Evolutionary conservation across 1,140 invertebrate genomes (phyloP).

Genomic region (Forficula auricularia): DNA sequence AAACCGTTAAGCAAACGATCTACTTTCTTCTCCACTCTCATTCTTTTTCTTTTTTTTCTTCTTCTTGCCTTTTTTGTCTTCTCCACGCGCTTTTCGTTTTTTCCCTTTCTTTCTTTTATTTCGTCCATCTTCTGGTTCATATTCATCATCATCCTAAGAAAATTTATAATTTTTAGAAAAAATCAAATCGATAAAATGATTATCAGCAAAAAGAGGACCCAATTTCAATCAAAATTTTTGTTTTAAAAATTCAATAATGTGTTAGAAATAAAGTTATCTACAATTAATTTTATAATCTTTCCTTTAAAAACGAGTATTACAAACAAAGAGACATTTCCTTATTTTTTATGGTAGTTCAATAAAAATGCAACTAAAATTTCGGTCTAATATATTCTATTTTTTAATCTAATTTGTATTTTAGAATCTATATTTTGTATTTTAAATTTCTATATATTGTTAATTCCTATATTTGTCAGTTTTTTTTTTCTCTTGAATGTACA

Average conservation of each 20-base stretch:
- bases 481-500: too few species aligned
- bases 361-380: too few species aligned
- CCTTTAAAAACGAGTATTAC: too few species aligned
- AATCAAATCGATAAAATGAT: not conserved
- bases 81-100: constrained; percentile 70
- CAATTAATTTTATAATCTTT: too few species aligned
- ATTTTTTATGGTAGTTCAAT: too few species aligned
- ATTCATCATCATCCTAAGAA: constrained; percentile 69
- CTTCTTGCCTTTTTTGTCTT: constrained; percentile 77
- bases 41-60: constrained; percentile 85
- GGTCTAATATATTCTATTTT: too few species aligned
- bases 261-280: too few species aligned
- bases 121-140: constrained; percentile 60
- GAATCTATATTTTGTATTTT: too few species aligned
- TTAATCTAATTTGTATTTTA: too few species aligned
- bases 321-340: too few species aligned
- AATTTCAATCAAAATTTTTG: not conserved
- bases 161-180: constrained; percentile 9
- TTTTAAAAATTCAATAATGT: constrained; percentile 1
- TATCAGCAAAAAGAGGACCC: not conserved
- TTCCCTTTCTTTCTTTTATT: constrained; percentile 77
- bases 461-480: too few species aligned
- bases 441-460: too few species aligned
- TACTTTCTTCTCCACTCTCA: constrained; percentile 66
- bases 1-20: not conserved